Percentiles rank a stretch among this genome's conserved stretches.
phyloP scores from a whole-genome alignment of 1,140 invertebrate species.

The Lordiphosa stackelbergi region DNA sequence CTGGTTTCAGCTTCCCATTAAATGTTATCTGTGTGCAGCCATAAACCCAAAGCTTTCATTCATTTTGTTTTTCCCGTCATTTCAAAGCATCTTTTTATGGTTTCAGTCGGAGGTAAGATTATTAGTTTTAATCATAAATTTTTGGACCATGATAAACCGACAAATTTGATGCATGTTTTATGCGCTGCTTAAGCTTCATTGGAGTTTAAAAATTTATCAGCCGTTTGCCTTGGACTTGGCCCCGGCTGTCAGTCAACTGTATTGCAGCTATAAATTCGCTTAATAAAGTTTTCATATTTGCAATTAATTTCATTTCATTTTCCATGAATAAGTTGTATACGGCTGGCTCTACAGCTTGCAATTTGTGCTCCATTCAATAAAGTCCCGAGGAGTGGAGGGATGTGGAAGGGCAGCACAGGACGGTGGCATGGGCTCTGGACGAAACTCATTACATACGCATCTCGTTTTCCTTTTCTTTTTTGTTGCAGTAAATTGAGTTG shows the following conservation, averaged over 20 bases:
- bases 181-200: neutral
- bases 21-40: conserved; percentile 16
- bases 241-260: neutral
- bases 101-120: conserved; percentile 16
- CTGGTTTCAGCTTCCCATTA: conserved; percentile 15
- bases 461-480: conserved; percentile 11
- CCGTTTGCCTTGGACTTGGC: conserved; percentile 7
- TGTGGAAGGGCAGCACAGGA: neutral
- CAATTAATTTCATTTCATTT: conserved; percentile 67
- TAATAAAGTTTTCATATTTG: conserved; percentile 69
- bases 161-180: too few relatives aligned
- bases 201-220: conserved; percentile 7
- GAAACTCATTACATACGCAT: conserved; percentile 52
- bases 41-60: conserved; percentile 27
- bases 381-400: conserved; percentile 10
- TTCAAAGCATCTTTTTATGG: neutral
- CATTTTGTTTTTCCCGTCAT: too few relatives aligned
- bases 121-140: conserved; percentile 54
- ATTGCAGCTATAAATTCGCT: conserved; percentile 54
- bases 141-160: too few relatives aligned
- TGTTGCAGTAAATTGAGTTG: conserved; percentile 12
- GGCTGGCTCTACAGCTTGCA: conserved; percentile 47
- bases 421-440: neutral
- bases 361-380: conserved; percentile 65
- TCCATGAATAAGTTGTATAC: conserved; percentile 57